Percentiles rank a stretch among this genome's conserved stretches.
phyloP scores from a whole-genome alignment of 2,113 vertebrate species.

The Xiphophorus couchianus region DNA sequence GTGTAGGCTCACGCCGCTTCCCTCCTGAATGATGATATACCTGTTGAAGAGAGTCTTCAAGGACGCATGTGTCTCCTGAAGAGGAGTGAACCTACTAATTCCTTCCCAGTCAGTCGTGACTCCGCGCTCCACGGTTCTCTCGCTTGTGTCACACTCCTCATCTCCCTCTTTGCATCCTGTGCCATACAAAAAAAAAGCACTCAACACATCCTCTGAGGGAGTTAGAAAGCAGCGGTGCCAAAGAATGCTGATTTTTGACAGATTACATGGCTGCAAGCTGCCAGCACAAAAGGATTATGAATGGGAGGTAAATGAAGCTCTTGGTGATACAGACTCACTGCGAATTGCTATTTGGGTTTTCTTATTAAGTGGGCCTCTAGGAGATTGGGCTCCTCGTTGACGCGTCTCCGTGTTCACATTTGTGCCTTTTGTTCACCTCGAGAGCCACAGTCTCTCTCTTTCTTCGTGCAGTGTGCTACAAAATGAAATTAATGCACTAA shows the following conservation, averaged over 20 bases:
- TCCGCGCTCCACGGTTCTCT: constrained; percentile 36
- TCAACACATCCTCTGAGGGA: constrained; percentile 58
- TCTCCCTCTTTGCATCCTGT: constrained; percentile 68
- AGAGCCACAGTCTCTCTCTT: constrained; percentile 43
- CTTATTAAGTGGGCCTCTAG: constrained; percentile 66
- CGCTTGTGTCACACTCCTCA: constrained; percentile 44
- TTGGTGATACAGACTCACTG: constrained; percentile 58
- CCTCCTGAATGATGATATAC: constrained; percentile 29
- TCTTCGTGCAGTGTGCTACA: constrained; percentile 43
- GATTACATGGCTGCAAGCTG: constrained; percentile 58
- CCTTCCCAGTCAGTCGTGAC: constrained; percentile 50
- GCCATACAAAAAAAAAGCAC: constrained; percentile 68
- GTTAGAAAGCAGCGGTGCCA: constrained; percentile 57
- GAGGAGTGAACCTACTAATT: constrained; percentile 53
- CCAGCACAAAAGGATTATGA: constrained; percentile 67
- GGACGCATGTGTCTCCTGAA: constrained; percentile 24
- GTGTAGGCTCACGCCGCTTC: constrained; percentile 17
- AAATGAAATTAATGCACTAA: constrained; percentile 60
- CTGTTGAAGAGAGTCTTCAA: constrained; percentile 48
- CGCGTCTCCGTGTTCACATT: constrained; percentile 54
- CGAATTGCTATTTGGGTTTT: constrained; percentile 68
- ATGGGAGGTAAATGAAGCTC: constrained; percentile 76
- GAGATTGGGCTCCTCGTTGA: constrained; percentile 59
- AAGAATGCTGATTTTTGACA: constrained; percentile 60
- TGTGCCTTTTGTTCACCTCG: constrained; percentile 60